A percentile compares a stretch with the other conserved stretches of the same genome.
phyloP scores from a whole-genome alignment of 2,113 vertebrate genomes.

The Pseudorhombus dupliciocellatus region DNA sequence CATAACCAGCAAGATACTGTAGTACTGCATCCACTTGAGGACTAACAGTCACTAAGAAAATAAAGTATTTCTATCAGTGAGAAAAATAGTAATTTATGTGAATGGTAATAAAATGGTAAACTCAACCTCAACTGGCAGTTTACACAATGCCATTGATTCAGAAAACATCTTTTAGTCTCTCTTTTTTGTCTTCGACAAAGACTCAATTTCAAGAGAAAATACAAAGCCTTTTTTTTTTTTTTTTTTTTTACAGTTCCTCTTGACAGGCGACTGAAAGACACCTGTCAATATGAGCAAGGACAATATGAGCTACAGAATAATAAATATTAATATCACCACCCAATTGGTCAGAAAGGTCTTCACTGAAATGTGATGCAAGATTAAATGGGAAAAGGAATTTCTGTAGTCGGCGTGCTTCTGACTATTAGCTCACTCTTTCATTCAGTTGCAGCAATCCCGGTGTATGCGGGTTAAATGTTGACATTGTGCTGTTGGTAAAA shows the following conservation, averaged over 20 bases:
- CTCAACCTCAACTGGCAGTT: neutral
- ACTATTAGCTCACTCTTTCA: constrained; percentile 43
- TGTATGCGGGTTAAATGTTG: neutral
- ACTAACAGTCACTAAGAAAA: neutral
- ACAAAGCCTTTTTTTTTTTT: constrained; percentile 5
- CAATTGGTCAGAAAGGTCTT: constrained; percentile 35
- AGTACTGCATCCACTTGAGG: neutral
- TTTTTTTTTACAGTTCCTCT: constrained; percentile 16
- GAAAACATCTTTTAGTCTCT: neutral
- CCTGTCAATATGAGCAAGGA: constrained; percentile 33
- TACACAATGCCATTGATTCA: neutral
- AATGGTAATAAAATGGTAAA: too few species aligned
- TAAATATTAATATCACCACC: constrained; percentile 47
- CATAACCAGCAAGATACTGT: neutral
- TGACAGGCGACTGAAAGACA: constrained; percentile 14
- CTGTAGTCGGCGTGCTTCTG: constrained; percentile 37
- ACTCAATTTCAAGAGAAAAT: neutral
- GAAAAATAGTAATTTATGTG: neutral
- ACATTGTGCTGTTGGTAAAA: constrained; percentile 22
- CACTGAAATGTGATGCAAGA: constrained; percentile 30
- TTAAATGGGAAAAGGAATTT: constrained; percentile 57
- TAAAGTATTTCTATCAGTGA: neutral
- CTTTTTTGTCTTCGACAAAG: neutral
- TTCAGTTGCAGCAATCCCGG: neutral
- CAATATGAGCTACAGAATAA: constrained; percentile 43